phyloP scores from a whole-genome alignment of 1,140 invertebrate genomes.

The Zaprionus camerounensis region DNA sequence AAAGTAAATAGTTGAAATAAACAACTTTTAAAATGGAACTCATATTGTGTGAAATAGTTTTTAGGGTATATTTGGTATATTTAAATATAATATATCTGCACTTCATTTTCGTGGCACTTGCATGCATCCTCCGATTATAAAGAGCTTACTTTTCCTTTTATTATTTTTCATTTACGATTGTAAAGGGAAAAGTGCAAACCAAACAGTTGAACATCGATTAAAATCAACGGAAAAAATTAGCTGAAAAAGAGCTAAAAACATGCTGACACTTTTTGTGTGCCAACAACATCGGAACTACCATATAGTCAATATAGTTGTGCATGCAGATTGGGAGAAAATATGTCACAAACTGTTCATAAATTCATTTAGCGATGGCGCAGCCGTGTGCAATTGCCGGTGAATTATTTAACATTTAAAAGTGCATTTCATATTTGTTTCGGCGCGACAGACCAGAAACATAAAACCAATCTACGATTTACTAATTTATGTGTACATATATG shows the following conservation, averaged over 20 bases:
- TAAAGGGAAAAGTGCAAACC: not conserved
- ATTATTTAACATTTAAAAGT: conserved; percentile 67
- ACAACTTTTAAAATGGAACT: no score
- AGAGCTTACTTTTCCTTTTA: conserved; percentile 1
- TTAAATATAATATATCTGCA: not conserved
- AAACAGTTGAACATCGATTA: conserved; percentile 33
- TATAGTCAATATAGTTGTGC: conserved; percentile 8
- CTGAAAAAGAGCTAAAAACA: conserved; percentile 38
- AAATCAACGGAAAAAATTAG: conserved; percentile 32
- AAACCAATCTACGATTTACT: conserved; percentile 36
- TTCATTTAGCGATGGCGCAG: conserved; percentile 50
- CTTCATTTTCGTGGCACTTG: conserved; percentile 43
- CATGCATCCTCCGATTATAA: conserved; percentile 1
- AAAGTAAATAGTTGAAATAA: no score
- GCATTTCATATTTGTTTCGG: conserved; percentile 53
- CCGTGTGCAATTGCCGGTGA: conserved; percentile 50
- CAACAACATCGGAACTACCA: conserved; percentile 7
- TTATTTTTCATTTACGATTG: conserved; percentile 12
- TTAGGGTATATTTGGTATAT: not conserved
- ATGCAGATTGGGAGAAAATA: conserved; percentile 40
- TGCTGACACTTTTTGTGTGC: conserved; percentile 3
- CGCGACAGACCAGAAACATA: conserved; percentile 46
- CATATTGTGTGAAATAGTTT: no score
- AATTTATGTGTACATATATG: conserved; percentile 7
- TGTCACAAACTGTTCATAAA: conserved; percentile 69